Base-by-base conservation (phyloP, 2,113 vertebrate genomes). In the Chaetodon auriga region DNA sequence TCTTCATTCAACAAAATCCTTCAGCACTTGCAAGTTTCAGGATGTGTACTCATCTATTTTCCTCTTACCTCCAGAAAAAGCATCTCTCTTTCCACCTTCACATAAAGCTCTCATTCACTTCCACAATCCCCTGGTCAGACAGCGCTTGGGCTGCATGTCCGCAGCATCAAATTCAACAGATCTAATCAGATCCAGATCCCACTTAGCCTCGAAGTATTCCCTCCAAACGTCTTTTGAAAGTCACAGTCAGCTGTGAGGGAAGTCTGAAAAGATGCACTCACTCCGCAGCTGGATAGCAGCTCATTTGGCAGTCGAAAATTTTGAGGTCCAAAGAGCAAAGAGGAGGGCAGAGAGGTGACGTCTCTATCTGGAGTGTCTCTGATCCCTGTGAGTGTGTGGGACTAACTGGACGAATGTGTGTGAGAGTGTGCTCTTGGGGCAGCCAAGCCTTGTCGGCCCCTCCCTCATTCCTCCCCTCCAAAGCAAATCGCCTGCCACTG, bases 61-160 rank as follows among this genome's bases (percentile, higher is more conserved):
- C 23, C 11, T 84, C 94, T 93, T 94, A 95, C 95, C 94, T 94
- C 73, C 64, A 87, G 80, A 70, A 88, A 91, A 85, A 91, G 89
- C 93, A 94, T 95, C 90, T 83, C 36, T 83, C 36, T 82, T 60
- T 84, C 85, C 87, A 85, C 23, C 5, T 80, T 73, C 36, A 21
- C 55, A 81, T 25, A 83, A 86, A 82, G 73, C 78, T 74, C 49
- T 81, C 36, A 55, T 69, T 84, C 81, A 81, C 78, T 72, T 57
- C 71, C 48, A 80, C 43, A 78, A n/a, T 57, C 38, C 71, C 53
- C 75, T 1, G 43, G 46, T 84, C 16, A n/a, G 5, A 30, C 77
- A 64, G 64, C 38, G 7, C 51, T 70, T 64, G 25, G 43, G 57
- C 83, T 75, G 14, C 87, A 82, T 90, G 65, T 86, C 89, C 61